These are phyloP conservation scores for Allygus modestus DNA, from an alignment of 2,888 invertebrate genomes.

Conservation along the genomic window DNA sequence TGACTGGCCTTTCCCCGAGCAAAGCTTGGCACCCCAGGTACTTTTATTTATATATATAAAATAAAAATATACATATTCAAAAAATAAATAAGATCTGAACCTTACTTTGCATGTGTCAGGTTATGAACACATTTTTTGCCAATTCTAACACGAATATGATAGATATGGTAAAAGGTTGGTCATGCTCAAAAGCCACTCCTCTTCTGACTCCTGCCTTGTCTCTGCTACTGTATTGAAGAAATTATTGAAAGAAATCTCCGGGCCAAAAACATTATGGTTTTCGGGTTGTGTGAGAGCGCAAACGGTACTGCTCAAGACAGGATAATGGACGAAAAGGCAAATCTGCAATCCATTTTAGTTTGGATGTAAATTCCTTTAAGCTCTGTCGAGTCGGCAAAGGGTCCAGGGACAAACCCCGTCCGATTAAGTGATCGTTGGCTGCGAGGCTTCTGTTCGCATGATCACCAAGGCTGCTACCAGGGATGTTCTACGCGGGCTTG, in stretches of 20 bases:
- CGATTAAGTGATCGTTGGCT: slow-evolving; percentile 14
- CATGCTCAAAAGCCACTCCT: neutral
- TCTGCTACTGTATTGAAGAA: slow-evolving; percentile 8
- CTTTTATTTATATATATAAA: too few species aligned
- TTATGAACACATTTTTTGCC: too few species aligned
- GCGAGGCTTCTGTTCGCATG: neutral
- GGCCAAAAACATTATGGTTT: slow-evolving; percentile 28
- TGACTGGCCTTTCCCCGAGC: too few species aligned
- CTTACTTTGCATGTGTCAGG: too few species aligned
- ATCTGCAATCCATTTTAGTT: too few species aligned
- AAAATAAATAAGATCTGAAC: too few species aligned
- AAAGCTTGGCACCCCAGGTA: too few species aligned
- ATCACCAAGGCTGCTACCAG: slow-evolving; percentile 21
- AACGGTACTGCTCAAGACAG: neutral
- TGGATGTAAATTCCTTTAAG: neutral
- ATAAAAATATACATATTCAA: too few species aligned
- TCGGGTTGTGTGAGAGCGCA: slow-evolving; percentile 2
- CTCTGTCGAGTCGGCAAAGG: neutral
- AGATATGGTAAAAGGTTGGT: neutral
- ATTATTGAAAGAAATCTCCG: slow-evolving; percentile 24
- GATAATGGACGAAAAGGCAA: neutral
- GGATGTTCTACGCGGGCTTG: neutral
- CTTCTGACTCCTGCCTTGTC: neutral
- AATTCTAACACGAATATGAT: too few species aligned
- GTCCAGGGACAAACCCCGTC: slow-evolving; percentile 10